Evolutionary conservation across 2,888 invertebrate species (phyloP), one percentile per base, ranked within the genome.

Genomic region (Drosophila picticornis): DNA sequence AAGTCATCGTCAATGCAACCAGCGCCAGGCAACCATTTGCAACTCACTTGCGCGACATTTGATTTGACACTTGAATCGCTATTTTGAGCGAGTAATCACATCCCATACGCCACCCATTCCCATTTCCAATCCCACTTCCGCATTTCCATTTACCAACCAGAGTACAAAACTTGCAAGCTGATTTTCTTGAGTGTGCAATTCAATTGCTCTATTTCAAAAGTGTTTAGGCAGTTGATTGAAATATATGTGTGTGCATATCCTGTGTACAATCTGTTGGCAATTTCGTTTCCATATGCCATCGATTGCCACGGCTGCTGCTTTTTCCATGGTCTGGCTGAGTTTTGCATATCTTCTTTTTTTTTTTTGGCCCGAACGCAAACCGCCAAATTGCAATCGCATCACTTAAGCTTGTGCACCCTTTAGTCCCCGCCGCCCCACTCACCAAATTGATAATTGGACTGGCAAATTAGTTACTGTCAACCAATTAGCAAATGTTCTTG

Each of bases 21-120:
- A 48, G 29, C 22, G 36, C 19, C 59, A 34, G 67, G 59, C 48
- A 51, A n/a, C 43, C 79, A 58, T 34, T 46, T 50, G 59, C 64
- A 55, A 50, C 50, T 52, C 65, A 72, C 53, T 55, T 61, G 57
- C 53, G 32, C 59, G 75, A 83, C 86, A 88, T 85, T 90, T 75
- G 88, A 88, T 87, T 87, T 88, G 84, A 88, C 88, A 90, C 81
- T 83, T 90, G 77, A 81, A 85, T 74, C 81, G 76, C 75, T 73
- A 79, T 83, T 75, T 88, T 77, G 55, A 40, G 32, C 48, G 69
- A 69, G 72, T 73, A 71, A 72, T 67, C 60, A 51, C 27, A 51
- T 19, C 48, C 52, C 64, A 25, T 25, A 36, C 58, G 57, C 25
- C 25, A 29, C 1, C 25, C 67, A 1, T 19, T n/a, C 5, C 34